Percentiles rank a stretch among this genome's conserved stretches.
These are phyloP conservation scores for Chaetura pelagica DNA, from an alignment of 2,113 vertebrate species.

Conservation along the genomic window DNA sequence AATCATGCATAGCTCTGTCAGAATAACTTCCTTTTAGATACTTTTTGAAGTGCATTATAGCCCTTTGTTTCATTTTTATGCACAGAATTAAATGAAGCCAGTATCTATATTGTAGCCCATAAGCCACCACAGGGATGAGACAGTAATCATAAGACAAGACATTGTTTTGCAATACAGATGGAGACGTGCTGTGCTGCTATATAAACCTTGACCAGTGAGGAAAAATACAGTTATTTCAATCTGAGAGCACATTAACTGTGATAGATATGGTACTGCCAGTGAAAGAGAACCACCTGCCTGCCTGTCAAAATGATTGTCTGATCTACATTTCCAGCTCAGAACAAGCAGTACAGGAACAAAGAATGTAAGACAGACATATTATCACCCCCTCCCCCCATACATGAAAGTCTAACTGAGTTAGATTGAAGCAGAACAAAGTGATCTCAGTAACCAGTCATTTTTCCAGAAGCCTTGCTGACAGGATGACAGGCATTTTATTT, in stretches of 20 bases:
- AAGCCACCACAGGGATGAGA: not conserved
- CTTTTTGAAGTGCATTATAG: not conserved
- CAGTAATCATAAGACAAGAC: not conserved
- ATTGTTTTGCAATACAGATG: not conserved
- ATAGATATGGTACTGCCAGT: not conserved
- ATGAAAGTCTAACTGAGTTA: not conserved
- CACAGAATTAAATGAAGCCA: not conserved
- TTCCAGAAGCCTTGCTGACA: slow-evolving; percentile 37
- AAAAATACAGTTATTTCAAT: not conserved
- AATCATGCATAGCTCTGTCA: not conserved
- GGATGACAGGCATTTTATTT: slow-evolving; percentile 33
- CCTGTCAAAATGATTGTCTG: slow-evolving; percentile 40
- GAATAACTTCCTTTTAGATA: not conserved
- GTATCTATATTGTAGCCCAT: not conserved
- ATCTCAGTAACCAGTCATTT: not conserved
- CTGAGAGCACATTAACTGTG: not conserved
- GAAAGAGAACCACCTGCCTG: slow-evolving; percentile 45
- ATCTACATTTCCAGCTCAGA: not conserved
- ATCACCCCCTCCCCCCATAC: not conserved
- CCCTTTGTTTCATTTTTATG: not conserved
- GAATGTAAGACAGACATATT: slow-evolving; percentile 12
- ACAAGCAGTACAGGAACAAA: not conserved
- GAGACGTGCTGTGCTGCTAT: not conserved
- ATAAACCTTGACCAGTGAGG: not conserved
- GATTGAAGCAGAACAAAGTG: slow-evolving; percentile 45